Evolutionary conservation across 2,888 invertebrate genomes (phyloP).

Genomic region (Nematopogon swammerdamellus): DNA sequence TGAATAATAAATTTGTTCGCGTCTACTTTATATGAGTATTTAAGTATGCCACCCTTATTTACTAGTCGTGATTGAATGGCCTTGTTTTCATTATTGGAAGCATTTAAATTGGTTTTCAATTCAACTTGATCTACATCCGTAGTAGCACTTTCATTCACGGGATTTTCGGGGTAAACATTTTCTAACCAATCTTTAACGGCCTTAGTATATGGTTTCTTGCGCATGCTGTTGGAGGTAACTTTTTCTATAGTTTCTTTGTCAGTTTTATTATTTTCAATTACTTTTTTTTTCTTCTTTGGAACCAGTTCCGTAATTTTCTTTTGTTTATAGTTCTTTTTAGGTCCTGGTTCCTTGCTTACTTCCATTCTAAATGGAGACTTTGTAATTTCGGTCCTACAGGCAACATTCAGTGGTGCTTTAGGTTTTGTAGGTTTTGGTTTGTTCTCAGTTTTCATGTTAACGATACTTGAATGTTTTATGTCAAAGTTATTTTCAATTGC

Average conservation of each 20-base stretch:
- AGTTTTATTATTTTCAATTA: conserved; percentile 8
- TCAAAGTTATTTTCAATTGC: background rate
- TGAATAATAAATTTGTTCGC: background rate
- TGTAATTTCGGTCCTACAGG: background rate
- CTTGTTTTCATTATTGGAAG: conserved; percentile 16
- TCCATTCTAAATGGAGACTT: background rate
- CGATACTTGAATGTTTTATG: background rate
- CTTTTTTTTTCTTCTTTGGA: conserved; percentile 17
- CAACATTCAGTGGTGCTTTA: conserved; percentile 6
- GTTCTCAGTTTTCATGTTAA: background rate
- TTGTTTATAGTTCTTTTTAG: conserved; percentile 14
- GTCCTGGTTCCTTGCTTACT: conserved; percentile 1
- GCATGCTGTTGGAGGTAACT: conserved; percentile 13
- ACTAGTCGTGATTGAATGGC: conserved; percentile 30
- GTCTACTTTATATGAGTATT: conserved; percentile 16
- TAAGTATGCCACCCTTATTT: conserved; percentile 40
- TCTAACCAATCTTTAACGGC: conserved; percentile 34
- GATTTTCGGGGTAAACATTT: conserved; percentile 16
- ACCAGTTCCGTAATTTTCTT: conserved; percentile 11
- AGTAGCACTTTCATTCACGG: conserved; percentile 8
- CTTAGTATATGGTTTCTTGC: conserved; percentile 29
- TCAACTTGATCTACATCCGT: background rate
- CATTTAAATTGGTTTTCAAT: conserved; percentile 4
- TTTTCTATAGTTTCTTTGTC: conserved; percentile 6
- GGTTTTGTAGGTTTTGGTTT: conserved; percentile 1